Evolutionary conservation across 2,113 vertebrate genomes (phyloP).

Genomic region (Coracopsis vasa): DNA sequence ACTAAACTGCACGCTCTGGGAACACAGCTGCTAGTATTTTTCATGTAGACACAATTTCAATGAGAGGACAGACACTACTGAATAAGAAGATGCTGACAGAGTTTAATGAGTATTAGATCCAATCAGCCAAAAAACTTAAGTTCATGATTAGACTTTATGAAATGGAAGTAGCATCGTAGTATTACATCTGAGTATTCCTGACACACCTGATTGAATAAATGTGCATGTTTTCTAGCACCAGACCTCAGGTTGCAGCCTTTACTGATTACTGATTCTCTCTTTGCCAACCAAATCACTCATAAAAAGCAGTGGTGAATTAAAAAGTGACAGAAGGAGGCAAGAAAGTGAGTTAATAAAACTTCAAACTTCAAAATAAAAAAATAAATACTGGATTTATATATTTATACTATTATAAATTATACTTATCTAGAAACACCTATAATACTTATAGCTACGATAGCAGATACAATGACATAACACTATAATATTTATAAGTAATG

Average conservation of each 20-base stretch:
- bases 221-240: not conserved
- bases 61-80: not conserved
- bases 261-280: not conserved
- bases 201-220: not conserved
- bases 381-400: not conserved
- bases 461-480: rapidly evolving
- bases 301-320: not conserved
- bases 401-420: not conserved
- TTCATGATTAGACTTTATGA: not conserved
- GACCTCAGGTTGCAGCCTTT: not conserved
- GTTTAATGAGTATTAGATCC: not conserved
- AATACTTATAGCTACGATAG: not conserved
- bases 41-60: not conserved
- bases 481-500: not conserved
- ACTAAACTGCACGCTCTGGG: not conserved
- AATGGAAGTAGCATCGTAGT: not conserved
- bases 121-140: not conserved
- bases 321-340: not conserved
- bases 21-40: not conserved
- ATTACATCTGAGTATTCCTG: not conserved
- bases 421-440: not conserved
- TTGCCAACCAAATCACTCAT: not conserved
- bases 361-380: not conserved
- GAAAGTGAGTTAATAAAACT: not conserved
- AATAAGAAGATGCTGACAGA: not conserved